Evolutionary conservation across 2,113 vertebrate genomes (phyloP).

Genomic region (Miniopterus natalensis): DNA sequence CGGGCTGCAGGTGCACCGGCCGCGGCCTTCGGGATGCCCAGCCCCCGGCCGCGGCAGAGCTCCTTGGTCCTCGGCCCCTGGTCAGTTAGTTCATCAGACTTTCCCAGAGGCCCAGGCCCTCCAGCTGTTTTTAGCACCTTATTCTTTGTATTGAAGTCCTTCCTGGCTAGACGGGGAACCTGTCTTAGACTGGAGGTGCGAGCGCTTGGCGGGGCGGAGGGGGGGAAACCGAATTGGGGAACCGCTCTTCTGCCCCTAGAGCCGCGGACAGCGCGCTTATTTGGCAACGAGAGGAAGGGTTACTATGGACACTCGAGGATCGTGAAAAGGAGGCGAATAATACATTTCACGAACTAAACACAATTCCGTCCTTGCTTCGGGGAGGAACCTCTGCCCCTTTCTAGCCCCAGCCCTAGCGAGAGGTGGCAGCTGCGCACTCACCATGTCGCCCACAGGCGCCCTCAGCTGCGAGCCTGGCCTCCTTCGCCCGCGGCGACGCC

Average conservation of each 20-base stretch:
- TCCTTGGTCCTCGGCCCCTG: too few relatives aligned
- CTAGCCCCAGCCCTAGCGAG: neutral
- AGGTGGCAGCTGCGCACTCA: neutral
- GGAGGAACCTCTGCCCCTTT: neutral
- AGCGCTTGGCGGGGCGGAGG: neutral
- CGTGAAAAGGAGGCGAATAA: neutral
- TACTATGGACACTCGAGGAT: neutral
- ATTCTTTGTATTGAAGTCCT: neutral
- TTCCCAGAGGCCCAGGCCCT: neutral
- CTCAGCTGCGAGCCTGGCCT: rapidly evolving
- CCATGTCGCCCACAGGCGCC: neutral
- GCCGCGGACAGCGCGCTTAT: neutral
- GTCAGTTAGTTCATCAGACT: neutral
- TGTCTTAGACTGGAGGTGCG: neutral
- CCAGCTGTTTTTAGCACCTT: neutral
- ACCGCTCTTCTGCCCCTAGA: neutral
- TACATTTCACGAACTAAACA: neutral
- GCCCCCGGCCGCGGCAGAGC: neutral
- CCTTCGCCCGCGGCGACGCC: rapidly evolving
- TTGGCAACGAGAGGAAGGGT: neutral
- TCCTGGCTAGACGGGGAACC: neutral
- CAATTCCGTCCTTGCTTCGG: neutral
- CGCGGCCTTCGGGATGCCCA: too few relatives aligned
- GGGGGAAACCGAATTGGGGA: neutral
- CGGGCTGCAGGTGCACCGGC: neutral